Percentiles rank a stretch among this genome's conserved stretches.
phyloP scores from a whole-genome alignment of 2,888 invertebrate genomes.

The Caradrina clavipalpis region DNA sequence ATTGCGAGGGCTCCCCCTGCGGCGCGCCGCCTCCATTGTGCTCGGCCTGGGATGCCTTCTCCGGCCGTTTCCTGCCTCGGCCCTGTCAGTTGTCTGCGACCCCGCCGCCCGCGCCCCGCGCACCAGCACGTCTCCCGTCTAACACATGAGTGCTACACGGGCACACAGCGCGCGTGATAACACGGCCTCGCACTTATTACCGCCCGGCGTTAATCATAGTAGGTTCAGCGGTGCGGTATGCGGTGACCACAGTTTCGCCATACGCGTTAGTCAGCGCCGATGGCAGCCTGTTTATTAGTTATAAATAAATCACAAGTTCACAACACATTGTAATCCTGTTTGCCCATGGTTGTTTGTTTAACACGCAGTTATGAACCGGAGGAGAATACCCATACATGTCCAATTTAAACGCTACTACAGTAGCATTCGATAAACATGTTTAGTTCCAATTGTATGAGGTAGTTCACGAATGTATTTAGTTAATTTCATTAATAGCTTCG shows the following conservation, averaged over 20 bases:
- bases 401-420: constrained; percentile 13
- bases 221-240: constrained; percentile 19
- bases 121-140: constrained; percentile 85
- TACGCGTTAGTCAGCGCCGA: constrained; percentile 22
- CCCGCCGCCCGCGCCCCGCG: constrained; percentile 68
- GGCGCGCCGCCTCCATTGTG: constrained; percentile 89
- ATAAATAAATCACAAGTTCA: constrained; percentile 57
- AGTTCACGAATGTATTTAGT: constrained; percentile 30
- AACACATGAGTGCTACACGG: constrained; percentile 71
- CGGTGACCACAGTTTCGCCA: constrained; percentile 33
- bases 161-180: constrained; percentile 50
- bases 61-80: constrained; percentile 88
- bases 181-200: constrained; percentile 56
- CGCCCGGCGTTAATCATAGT: constrained; percentile 51
- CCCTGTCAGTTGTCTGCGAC: constrained; percentile 77
- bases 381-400: constrained; percentile 34
- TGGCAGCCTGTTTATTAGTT: constrained; percentile 32
- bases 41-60: constrained; percentile 89
- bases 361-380: constrained; percentile 26
- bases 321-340: constrained; percentile 48
- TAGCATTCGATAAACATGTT: constrained; percentile 21
- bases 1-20: constrained; percentile 91
- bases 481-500: constrained; percentile 53
- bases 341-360: constrained; percentile 42
- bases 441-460: constrained; percentile 21